A percentile compares a stretch with the other conserved stretches of the same genome.
Evolutionary conservation across 1,140 invertebrate genomes (phyloP).

Genomic region (Danaus melanippus): DNA sequence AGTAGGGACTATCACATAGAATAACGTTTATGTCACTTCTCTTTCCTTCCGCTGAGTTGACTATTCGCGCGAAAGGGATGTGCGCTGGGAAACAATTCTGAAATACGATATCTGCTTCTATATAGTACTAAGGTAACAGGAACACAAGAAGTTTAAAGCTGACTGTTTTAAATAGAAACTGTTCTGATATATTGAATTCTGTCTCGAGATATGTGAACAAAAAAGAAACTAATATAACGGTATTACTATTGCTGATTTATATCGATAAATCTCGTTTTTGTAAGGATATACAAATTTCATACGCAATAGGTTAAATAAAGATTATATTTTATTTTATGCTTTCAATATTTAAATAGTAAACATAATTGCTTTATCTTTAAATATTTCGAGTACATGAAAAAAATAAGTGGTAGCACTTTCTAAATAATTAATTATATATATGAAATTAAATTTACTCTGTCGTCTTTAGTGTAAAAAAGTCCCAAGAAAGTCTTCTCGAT

Average conservation of each 20-base stretch:
- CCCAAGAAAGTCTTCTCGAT: no score
- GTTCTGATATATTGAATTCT: slow-evolving; percentile 7
- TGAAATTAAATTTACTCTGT: no score
- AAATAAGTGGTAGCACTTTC: no score
- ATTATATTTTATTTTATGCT: no score
- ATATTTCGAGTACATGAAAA: no score
- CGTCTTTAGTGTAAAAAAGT: no score
- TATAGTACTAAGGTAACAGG: slow-evolving; percentile 30
- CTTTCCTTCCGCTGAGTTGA: slow-evolving; percentile 19
- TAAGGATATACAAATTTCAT: no score
- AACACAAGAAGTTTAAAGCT: slow-evolving; percentile 12
- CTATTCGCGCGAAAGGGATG: slow-evolving; percentile 24
- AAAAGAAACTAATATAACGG: slow-evolving; percentile 19
- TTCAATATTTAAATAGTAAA: no score
- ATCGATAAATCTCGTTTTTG: slow-evolving; percentile 11
- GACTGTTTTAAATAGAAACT: slow-evolving; percentile 12
- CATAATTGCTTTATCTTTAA: no score
- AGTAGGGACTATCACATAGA: slow-evolving; percentile 16
- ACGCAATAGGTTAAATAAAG: no score
- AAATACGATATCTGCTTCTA: slow-evolving; percentile 18
- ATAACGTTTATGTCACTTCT: slow-evolving; percentile 20
- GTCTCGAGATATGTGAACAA: slow-evolving; percentile 14
- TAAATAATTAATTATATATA: no score
- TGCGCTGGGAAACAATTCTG: slow-evolving; percentile 16
- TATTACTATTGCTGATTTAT: slow-evolving; percentile 16